Evolutionary conservation across 2,888 invertebrate species (phyloP).

Genomic region (Gasteruption jaculator): DNA sequence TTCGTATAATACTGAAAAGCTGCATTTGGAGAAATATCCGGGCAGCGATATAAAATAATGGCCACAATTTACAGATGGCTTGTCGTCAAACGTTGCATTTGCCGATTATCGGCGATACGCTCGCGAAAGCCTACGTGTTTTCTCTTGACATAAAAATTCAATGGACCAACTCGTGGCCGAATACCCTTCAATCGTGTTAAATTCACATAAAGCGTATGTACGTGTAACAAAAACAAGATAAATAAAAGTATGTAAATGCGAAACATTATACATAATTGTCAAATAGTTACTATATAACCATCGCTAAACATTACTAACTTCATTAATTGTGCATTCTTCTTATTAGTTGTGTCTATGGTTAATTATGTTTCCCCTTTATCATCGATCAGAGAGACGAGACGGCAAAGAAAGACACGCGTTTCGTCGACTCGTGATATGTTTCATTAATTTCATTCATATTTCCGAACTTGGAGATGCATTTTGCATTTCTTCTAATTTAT

Average conservation of each 20-base stretch:
- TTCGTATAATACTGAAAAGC: constrained; percentile 22
- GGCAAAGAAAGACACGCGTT: constrained; percentile 31
- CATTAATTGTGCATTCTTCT: constrained; percentile 26
- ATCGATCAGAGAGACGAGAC: constrained; percentile 33
- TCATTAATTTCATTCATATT: too few species aligned
- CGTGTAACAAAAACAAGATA: constrained; percentile 26
- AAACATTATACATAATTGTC: constrained; percentile 28
- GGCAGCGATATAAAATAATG: too few species aligned
- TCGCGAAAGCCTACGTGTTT: constrained; percentile 1
- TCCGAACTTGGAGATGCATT: too few species aligned
- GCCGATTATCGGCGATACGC: too few species aligned
- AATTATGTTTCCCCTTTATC: constrained; percentile 25
- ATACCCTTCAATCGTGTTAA: constrained; percentile 24
- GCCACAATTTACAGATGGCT: too few species aligned
- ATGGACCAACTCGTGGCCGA: constrained; percentile 23
- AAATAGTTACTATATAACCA: too few species aligned
- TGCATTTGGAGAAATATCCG: too few species aligned
- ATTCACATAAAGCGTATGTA: constrained; percentile 22
- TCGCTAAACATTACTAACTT: constrained; percentile 30
- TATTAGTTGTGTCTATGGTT: constrained; percentile 24
- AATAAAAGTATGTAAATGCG: too few species aligned
- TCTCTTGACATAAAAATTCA: constrained; percentile 20
- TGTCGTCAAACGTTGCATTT: too few species aligned
- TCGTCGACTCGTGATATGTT: constrained; percentile 31
- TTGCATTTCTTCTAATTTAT: too few species aligned